A percentile compares a stretch with the other conserved stretches of the same genome.
Conservation (phyloP, 1,140 invertebrate genomes). For the Procambarus clarkii region DNA sequence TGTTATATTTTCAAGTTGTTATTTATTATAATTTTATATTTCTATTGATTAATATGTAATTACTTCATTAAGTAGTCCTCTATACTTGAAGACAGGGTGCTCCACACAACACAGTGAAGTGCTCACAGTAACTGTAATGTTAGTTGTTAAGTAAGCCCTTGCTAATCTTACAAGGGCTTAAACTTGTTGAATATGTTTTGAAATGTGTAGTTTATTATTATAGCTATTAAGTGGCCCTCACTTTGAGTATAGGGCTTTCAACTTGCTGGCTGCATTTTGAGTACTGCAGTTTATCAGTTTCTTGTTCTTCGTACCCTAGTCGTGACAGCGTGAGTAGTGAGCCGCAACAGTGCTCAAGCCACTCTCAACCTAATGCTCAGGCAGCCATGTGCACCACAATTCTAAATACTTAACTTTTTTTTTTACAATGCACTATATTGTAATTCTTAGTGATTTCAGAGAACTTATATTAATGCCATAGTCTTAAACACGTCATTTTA, state of each 20-base stretch:
- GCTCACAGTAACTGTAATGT: conserved; percentile 16
- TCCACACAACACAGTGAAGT: conserved; percentile 45
- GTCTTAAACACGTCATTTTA: background rate
- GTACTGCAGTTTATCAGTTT: conserved; percentile 59
- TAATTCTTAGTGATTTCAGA: background rate
- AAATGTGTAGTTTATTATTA: conserved; percentile 30
- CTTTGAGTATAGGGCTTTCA: conserved; percentile 19
- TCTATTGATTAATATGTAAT: conserved; percentile 13
- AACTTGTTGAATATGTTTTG: conserved; percentile 27
- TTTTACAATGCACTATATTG: background rate
- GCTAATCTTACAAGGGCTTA: background rate
- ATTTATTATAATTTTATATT: conserved; percentile 38
- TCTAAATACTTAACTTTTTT: background rate
- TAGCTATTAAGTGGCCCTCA: conserved; percentile 44
- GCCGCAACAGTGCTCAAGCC: conserved; percentile 59
- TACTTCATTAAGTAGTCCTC: background rate
- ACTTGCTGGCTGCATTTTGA: conserved; percentile 53
- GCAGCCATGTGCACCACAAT: conserved; percentile 58
- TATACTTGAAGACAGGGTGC: conserved; percentile 28
- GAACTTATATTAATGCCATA: background rate
- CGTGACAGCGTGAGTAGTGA: conserved; percentile 67
- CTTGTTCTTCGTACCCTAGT: conserved; percentile 66
- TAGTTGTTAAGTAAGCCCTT: conserved; percentile 20
- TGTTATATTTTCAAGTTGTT: conserved; percentile 11
- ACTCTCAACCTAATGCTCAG: conserved; percentile 69